These are phyloP conservation scores for Aplocera efformata DNA, from an alignment of 2,888 invertebrate species.

Conservation along the genomic window DNA sequence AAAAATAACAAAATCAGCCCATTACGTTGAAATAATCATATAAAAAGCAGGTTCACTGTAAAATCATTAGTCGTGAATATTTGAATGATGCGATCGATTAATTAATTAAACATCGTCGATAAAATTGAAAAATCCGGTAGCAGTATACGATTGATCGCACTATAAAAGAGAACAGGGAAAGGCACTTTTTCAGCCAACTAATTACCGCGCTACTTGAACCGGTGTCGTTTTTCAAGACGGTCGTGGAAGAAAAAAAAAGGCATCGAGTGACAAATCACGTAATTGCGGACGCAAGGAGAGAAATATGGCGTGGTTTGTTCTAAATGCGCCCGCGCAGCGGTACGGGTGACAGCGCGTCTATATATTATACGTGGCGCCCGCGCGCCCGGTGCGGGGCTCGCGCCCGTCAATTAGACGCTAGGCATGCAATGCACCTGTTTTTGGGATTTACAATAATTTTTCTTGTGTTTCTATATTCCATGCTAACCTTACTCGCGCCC, in stretches of 20 bases:
- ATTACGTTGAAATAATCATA: not conserved
- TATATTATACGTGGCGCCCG: constrained; percentile 49
- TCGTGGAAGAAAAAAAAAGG: constrained; percentile 50
- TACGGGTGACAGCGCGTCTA: constrained; percentile 50
- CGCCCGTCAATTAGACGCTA: constrained; percentile 55
- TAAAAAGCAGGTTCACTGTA: too few species aligned
- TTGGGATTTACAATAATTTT: constrained; percentile 31
- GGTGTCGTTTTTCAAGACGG: constrained; percentile 65
- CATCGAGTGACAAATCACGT: constrained; percentile 76
- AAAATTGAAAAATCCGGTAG: constrained; percentile 40
- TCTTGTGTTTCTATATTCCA: constrained; percentile 10
- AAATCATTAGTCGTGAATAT: constrained; percentile 2
- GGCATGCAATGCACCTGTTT: constrained; percentile 44
- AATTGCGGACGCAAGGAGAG: constrained; percentile 75
- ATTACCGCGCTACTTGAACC: constrained; percentile 65
- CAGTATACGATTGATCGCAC: constrained; percentile 48
- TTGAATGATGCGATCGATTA: constrained; percentile 30
- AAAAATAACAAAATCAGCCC: constrained; percentile 40
- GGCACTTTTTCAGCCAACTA: constrained; percentile 70
- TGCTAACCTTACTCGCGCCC: not conserved
- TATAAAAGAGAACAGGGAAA: constrained; percentile 58
- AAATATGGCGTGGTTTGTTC: constrained; percentile 74
- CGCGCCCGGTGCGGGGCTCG: constrained; percentile 36
- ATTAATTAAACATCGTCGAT: constrained; percentile 26
- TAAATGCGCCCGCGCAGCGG: constrained; percentile 63